Percentiles rank a stretch among this genome's conserved stretches.
phyloP scores from a whole-genome alignment of 2,113 vertebrate genomes.

The Manacus vitellinus region DNA sequence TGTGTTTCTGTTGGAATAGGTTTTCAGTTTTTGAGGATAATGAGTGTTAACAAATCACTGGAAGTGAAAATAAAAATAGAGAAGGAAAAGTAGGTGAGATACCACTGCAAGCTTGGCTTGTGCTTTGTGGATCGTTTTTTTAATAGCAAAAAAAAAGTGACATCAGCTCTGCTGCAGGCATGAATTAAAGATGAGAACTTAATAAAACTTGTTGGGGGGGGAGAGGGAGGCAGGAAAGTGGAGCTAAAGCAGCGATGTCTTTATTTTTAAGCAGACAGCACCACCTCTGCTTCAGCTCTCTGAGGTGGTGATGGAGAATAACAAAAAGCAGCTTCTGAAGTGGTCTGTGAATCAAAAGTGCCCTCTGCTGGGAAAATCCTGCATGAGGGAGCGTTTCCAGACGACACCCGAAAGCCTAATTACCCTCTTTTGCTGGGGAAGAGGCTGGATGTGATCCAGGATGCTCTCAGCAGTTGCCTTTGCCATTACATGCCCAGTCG shows the following conservation, averaged over 20 bases:
- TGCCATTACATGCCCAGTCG: slow-evolving; percentile 8
- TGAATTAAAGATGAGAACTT: slow-evolving; percentile 77
- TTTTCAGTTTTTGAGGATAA: slow-evolving; percentile 12
- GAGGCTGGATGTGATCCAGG: slow-evolving; percentile 23
- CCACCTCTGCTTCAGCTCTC: slow-evolving; percentile 67
- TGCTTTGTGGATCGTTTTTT: slow-evolving; percentile 45
- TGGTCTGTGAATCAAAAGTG: slow-evolving; percentile 59
- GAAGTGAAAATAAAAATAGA: slow-evolving; percentile 45
- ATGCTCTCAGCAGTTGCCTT: slow-evolving; percentile 14
- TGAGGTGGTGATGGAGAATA: background rate
- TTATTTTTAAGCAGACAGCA: slow-evolving; percentile 76
- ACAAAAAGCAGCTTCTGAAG: background rate
- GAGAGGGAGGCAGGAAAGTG: slow-evolving; percentile 18
- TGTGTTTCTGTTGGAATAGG: background rate
- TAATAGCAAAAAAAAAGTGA: slow-evolving; percentile 53
- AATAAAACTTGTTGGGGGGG: slow-evolving; percentile 69
- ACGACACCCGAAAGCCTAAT: background rate
- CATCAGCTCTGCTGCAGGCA: slow-evolving; percentile 67
- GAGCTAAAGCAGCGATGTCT: slow-evolving; percentile 31
- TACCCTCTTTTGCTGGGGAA: background rate
- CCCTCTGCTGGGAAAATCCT: slow-evolving; percentile 69
- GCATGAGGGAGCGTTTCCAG: background rate
- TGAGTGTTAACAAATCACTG: slow-evolving; percentile 32
- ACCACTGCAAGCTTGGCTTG: slow-evolving; percentile 15
- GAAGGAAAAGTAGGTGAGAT: slow-evolving; percentile 31